Evolutionary conservation across 1,140 invertebrate genomes (phyloP).

Genomic region (Saccostrea glomerata): DNA sequence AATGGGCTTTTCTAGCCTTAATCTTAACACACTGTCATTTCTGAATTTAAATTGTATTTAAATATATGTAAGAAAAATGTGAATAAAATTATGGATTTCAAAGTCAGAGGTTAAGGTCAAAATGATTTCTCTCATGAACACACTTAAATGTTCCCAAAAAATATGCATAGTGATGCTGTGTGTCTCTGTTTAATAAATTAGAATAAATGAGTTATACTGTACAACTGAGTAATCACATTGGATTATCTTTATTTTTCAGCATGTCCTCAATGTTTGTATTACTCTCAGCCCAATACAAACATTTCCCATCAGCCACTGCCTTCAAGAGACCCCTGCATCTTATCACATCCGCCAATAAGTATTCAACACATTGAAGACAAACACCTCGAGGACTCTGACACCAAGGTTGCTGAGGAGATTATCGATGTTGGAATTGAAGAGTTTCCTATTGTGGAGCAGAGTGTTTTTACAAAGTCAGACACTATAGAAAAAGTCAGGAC

Average conservation of each 20-base stretch:
- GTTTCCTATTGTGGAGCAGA: slow-evolving; percentile 19
- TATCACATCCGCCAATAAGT: slow-evolving; percentile 39
- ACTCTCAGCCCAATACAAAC: slow-evolving; percentile 37
- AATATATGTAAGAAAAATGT: too few relatives aligned
- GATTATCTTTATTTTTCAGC: slow-evolving; percentile 35
- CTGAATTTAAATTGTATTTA: too few relatives aligned
- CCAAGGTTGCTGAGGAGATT: slow-evolving; percentile 42
- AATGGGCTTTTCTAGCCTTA: too few relatives aligned
- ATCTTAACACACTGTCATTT: too few relatives aligned
- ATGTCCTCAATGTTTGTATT: slow-evolving; percentile 49
- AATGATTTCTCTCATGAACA: too few relatives aligned
- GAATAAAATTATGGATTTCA: too few relatives aligned
- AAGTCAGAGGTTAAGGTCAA: too few relatives aligned
- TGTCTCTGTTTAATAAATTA: too few relatives aligned
- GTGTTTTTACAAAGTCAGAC: slow-evolving; percentile 3
- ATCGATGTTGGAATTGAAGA: slow-evolving; percentile 45
- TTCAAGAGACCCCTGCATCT: slow-evolving; percentile 41
- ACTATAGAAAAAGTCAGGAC: not conserved
- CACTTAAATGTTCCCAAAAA: too few relatives aligned
- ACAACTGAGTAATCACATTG: not conserved
- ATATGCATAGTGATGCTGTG: too few relatives aligned
- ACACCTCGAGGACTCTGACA: slow-evolving; percentile 27
- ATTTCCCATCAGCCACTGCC: slow-evolving; percentile 49
- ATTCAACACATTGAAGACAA: slow-evolving; percentile 38
- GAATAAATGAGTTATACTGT: too few relatives aligned